Evolutionary conservation across 2,888 invertebrate genomes (phyloP), one percentile per base, ranked within the genome.

Genomic region (Lepidonotus clava): DNA sequence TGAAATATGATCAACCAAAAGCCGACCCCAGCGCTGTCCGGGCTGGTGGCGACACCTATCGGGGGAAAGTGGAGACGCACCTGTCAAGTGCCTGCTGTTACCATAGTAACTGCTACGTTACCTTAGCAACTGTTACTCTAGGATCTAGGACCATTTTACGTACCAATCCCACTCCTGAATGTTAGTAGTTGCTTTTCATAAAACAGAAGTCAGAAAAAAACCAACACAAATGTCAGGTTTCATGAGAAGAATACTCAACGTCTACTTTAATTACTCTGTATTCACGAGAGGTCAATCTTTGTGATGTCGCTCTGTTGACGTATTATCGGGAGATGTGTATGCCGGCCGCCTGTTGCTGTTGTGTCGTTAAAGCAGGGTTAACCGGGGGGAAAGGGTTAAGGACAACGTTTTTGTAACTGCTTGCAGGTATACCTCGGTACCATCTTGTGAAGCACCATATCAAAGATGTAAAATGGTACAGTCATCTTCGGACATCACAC

Each of bases 31-130:
- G 71, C 71, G 38, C 38, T n/a, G 6, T 36, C 36, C n/a, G 71
- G 24, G 28, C 28, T 34, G 40, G 32, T 80, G 18, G 80, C 32
- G 46, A 14, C 80, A 80, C 46, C 80, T 18, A 80, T 11, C 46
- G 28, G 34, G 80, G 24, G 5, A 51, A 71, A 46, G 41, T 41
- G 80, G 80, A 80, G 51, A 80, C 80, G 80, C 80, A 80, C 51
- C 80, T 80, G 80, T 51, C 51, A 80, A 80, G 80, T 80, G 80
- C 80, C 80, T 80, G 80, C 80, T 80, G 80, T 80, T 80, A 80
- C 46, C 80, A 51, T 80, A 80, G 80, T 80, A 80, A 80, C 80
- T 46, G 46, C 80, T 80, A 80, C 80, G 41, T 71, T 71, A 71
- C 18, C 71, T 36, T 71, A 71, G 71, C 71, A 71, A 71, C 71